These are phyloP conservation scores for Odontocerum albicorne DNA, from an alignment of 2,888 invertebrate species.

Conservation along the genomic window DNA sequence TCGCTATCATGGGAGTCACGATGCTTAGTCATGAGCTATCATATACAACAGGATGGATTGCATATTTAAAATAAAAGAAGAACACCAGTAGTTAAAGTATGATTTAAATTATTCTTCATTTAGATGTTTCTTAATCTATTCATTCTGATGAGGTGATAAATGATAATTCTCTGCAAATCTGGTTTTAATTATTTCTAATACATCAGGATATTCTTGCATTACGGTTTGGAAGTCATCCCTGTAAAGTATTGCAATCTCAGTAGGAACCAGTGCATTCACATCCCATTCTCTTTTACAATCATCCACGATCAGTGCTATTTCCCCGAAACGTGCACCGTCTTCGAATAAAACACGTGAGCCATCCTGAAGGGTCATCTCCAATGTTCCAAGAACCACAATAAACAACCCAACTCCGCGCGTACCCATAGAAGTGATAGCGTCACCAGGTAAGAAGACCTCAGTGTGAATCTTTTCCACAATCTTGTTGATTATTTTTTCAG, in stretches of 20 bases:
- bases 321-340: conserved; percentile 3
- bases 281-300: background rate
- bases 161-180: background rate
- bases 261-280: conserved; percentile 4
- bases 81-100: too few species aligned
- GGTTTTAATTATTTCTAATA: background rate
- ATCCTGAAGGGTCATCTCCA: background rate
- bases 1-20: too few species aligned
- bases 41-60: too few species aligned
- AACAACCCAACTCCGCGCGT: background rate
- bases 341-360: background rate
- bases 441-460: conserved; percentile 3
- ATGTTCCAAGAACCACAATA: background rate
- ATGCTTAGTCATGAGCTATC: too few species aligned
- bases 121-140: too few species aligned
- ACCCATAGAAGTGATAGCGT: background rate
- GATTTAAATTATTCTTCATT: too few species aligned
- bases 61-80: too few species aligned
- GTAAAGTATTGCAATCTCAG: conserved; percentile 9
- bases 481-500: background rate
- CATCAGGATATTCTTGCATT: conserved; percentile 3
- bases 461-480: background rate
- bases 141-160: background rate
- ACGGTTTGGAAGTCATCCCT: conserved; percentile 6
- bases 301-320: background rate